These are phyloP conservation scores for Dicentrarchus labrax DNA, from an alignment of 2,113 vertebrate species.

Conservation along the genomic window DNA sequence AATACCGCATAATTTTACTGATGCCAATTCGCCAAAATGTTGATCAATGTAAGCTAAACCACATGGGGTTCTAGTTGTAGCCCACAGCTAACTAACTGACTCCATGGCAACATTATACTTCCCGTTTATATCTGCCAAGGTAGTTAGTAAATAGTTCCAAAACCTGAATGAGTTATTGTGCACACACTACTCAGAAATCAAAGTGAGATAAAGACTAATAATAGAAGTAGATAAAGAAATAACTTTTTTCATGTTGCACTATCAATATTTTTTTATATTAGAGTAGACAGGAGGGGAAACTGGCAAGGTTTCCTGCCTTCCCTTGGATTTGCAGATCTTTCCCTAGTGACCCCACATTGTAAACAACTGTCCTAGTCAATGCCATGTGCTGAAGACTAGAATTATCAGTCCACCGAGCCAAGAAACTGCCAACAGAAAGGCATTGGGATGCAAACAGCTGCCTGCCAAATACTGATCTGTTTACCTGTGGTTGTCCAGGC, in stretches of 20 bases:
- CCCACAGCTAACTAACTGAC: neutral
- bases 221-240: too few relatives aligned
- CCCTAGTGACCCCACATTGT: neutral
- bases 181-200: too few relatives aligned
- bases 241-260: neutral
- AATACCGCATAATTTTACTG: neutral
- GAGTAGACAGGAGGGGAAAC: neutral
- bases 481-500: constrained; percentile 66
- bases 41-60: neutral
- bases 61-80: too few relatives aligned
- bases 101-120: neutral
- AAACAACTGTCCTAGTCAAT: constrained; percentile 38
- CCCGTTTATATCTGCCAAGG: neutral
- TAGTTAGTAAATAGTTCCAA: too few relatives aligned
- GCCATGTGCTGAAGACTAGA: constrained; percentile 42
- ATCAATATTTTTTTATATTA: neutral
- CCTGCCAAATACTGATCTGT: constrained; percentile 49
- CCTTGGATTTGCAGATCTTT: neutral
- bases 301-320: neutral
- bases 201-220: too few relatives aligned
- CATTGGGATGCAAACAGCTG: constrained; percentile 45
- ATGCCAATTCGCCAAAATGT: neutral
- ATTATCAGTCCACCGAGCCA: constrained; percentile 43
- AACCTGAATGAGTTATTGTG: too few relatives aligned
- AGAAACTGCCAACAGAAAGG: constrained; percentile 32